Evolutionary conservation across 1,140 invertebrate genomes (phyloP).

Genomic region (Lerema accius): DNA sequence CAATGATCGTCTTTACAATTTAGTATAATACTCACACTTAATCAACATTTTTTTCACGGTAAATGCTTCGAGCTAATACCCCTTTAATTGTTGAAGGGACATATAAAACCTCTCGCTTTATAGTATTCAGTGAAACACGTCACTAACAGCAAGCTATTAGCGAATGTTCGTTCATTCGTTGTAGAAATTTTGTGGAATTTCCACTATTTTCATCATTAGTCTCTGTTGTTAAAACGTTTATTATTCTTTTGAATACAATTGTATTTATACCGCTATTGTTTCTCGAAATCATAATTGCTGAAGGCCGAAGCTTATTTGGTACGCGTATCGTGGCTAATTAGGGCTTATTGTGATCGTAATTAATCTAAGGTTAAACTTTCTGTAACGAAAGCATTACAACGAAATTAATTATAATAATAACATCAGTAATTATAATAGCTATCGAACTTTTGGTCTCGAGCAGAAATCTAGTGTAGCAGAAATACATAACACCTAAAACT

Average conservation of each 20-base stretch:
- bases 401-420: too few species aligned
- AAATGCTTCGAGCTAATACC: too few species aligned
- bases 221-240: conserved; percentile 13
- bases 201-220: conserved; percentile 32
- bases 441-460: too few species aligned
- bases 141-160: conserved; percentile 16
- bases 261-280: conserved; percentile 28
- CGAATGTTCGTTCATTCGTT: conserved; percentile 19
- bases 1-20: too few species aligned
- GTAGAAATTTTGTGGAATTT: conserved; percentile 32
- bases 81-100: too few species aligned
- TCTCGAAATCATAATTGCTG: conserved; percentile 12
- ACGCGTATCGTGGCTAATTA: conserved; percentile 5
- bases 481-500: too few species aligned
- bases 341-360: neutral
- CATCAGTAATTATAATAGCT: too few species aligned
- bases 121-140: neutral
- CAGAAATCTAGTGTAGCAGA: too few species aligned
- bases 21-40: too few species aligned
- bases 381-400: too few species aligned
- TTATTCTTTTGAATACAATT: conserved; percentile 18
- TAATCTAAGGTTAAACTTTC: neutral
- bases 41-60: too few species aligned
- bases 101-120: neutral
- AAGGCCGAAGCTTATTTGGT: conserved; percentile 8